Evolutionary conservation across 2,113 vertebrate species (phyloP).

Genomic region (Scophthalmus maximus): DNA sequence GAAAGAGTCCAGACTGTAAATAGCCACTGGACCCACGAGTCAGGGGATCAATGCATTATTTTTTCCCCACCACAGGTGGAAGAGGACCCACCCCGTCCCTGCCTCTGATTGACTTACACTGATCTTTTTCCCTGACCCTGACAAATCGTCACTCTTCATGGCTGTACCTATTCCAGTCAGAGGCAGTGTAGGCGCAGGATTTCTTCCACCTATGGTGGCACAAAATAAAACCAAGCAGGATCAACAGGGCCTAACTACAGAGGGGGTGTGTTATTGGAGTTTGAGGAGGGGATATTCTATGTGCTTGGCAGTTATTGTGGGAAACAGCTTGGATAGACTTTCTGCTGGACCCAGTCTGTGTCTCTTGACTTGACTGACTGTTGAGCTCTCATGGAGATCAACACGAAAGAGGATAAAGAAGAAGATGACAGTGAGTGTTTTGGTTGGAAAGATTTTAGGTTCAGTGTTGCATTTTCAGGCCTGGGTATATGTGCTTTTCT

Average conservation of each 20-base stretch:
- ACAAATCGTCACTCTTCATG: neutral
- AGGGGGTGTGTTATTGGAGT: no score
- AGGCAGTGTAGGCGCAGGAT: neutral
- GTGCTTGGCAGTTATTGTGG: neutral
- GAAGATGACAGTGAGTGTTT: conserved; percentile 21
- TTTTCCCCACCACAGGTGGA: no score
- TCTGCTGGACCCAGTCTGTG: neutral
- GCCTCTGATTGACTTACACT: neutral
- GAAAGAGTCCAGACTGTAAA: conserved; percentile 40
- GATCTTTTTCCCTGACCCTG: neutral
- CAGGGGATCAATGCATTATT: conserved; percentile 36
- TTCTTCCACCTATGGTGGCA: no score
- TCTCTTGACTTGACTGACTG: neutral
- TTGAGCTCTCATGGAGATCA: conserved; percentile 40
- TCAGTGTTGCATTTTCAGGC: conserved; percentile 23
- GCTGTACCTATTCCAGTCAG: neutral
- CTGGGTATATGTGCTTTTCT: conserved; percentile 8
- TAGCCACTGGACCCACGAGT: conserved; percentile 39
- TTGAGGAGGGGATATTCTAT: neutral
- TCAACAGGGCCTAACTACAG: no score
- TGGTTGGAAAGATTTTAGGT: conserved; percentile 24
- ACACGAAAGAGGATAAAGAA: conserved; percentile 26
- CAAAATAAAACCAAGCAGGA: no score
- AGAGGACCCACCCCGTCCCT: neutral
- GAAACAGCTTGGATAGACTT: neutral